Base-by-base conservation (phyloP, 2,888 invertebrate species). In the Drosophila diplacantha region DNA sequence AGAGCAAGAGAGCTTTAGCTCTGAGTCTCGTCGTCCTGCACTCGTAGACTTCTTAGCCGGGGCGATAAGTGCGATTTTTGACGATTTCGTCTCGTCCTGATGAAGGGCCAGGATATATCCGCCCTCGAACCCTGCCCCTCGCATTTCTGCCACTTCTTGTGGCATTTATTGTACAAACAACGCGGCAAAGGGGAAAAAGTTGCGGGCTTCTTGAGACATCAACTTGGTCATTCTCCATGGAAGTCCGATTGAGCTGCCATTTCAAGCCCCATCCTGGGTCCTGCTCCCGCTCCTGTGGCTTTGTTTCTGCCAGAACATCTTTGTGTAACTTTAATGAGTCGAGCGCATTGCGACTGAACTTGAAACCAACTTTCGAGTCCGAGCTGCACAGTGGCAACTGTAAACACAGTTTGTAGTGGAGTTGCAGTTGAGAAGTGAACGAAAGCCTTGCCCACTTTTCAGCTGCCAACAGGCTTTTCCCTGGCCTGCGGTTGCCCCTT, bases 51-150 rank as follows among this genome's bases (percentile, higher is more conserved):
- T 72, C 72, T 72, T 68, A 72, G 56, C 58, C 66, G 50, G 57
- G 69, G 63, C 78, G 80, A 81, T 83, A 83, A 83, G 78, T 83
- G 78, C 82, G 78, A 79, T 81, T 79, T 79, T 84, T 83, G 82
- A 80, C 81, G 79, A 80, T 80, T 80, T 82, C 70, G 71, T 49
- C 61, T 68, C 60, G 71, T 72, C 57, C 69, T 71, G 76, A 68
- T 81, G 64, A 75, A 65, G 64, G 62, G 46, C 59, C 60, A 37
- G 60, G 75, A 75, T 53, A 53, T 24, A 18, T 53, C 47, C 20
- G 18, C 43, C 52, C 52, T 4, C 37, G 39, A 55, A 41, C 58
- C 35, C 68, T 32, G 39, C 37, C 1, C 49, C 24, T 29, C 20
- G 35, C 29, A 9, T 4, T 46, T 20, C 44, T 20, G 26, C n/a